Conservation (phyloP, 2,113 vertebrate species). For the Pluvialis apricaria region DNA sequence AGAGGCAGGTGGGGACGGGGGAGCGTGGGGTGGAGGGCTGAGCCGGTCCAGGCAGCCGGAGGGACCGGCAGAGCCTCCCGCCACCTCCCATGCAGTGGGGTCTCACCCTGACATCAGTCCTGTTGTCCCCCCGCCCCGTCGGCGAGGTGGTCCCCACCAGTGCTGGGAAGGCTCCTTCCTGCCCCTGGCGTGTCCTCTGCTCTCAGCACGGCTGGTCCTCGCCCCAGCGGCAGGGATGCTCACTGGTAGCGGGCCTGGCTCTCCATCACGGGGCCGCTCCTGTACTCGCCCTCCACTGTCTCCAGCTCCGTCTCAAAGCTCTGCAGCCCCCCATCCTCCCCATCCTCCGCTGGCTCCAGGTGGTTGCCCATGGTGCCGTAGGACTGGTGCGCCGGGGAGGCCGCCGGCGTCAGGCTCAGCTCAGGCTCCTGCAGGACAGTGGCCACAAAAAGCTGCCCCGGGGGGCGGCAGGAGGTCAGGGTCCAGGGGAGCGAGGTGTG, state of each 20-base stretch:
- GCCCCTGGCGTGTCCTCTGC: background rate
- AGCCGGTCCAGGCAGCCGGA: background rate
- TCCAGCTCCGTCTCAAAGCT: constrained; percentile 83
- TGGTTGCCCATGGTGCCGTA: constrained; percentile 90
- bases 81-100: background rate
- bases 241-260: constrained; percentile 81
- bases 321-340: constrained; percentile 64
- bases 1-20: background rate
- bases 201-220: background rate
- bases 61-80: background rate
- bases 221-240: background rate
- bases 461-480: background rate
- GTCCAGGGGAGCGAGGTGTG: background rate
- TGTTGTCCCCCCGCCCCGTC: fast-evolving
- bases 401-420: constrained; percentile 88
- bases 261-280: constrained; percentile 80
- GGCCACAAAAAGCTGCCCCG: constrained; percentile 88
- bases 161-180: background rate
- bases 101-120: background rate
- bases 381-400: constrained; percentile 89
- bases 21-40: background rate
- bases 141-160: background rate
- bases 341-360: constrained; percentile 72
- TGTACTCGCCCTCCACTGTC: constrained; percentile 72
- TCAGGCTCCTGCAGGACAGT: constrained; percentile 91